phyloP scores from a whole-genome alignment of 2,888 invertebrate species.

The Morinoia aosen region DNA sequence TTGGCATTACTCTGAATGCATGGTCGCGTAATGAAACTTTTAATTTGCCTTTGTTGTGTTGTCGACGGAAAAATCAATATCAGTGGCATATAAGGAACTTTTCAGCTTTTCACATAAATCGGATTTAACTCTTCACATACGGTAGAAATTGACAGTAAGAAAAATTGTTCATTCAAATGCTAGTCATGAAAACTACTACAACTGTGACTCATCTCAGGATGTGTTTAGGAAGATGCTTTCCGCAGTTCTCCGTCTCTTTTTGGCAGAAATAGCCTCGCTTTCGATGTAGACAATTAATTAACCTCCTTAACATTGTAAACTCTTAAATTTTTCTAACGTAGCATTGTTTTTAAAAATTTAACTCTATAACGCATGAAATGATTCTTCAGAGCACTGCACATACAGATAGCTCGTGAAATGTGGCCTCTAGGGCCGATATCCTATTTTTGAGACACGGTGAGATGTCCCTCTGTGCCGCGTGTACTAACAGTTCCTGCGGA shows the following conservation, averaged over 20 bases:
- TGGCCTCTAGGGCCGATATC: neutral
- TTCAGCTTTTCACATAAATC: no score
- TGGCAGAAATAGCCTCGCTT: neutral
- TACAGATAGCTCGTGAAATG: neutral
- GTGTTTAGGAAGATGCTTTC: neutral
- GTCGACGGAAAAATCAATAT: no score
- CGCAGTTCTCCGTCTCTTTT: neutral
- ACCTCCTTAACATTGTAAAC: neutral
- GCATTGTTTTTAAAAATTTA: neutral
- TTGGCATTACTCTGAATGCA: no score
- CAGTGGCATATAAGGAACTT: no score
- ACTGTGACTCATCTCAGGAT: no score
- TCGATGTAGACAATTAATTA: neutral
- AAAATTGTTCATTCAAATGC: no score
- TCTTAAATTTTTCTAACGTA: neutral
- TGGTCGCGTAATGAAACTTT: no score
- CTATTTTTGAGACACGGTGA: neutral
- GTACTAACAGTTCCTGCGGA: slow-evolving; percentile 36
- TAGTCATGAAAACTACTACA: no score
- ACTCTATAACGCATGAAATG: neutral
- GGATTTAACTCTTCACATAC: no score
- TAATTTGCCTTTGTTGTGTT: no score
- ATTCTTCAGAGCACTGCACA: neutral
- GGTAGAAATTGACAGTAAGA: no score
- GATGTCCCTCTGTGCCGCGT: slow-evolving; percentile 20